Conservation (phyloP, 2,888 invertebrate genomes). For the Acleris literana region DNA sequence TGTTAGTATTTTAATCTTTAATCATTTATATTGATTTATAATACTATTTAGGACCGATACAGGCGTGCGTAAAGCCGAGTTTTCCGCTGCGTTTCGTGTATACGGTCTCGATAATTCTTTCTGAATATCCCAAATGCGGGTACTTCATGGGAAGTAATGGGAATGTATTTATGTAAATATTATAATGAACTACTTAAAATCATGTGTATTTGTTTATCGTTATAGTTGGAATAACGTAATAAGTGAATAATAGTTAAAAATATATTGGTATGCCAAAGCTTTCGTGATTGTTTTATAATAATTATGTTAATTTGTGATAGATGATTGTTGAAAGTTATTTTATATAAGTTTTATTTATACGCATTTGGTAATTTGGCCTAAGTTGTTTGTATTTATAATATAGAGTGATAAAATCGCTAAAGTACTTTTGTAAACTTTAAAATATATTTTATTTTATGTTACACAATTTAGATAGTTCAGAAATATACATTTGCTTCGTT, state of each 20-base stretch:
- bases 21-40: too few species aligned
- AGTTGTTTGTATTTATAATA: background rate
- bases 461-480: conserved; percentile 27
- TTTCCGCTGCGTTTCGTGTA: too few species aligned
- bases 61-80: too few species aligned
- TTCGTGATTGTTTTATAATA: conserved; percentile 1
- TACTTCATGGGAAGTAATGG: too few species aligned
- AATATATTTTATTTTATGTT: conserved; percentile 15
- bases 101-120: too few species aligned
- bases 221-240: background rate
- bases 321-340: conserved; percentile 1
- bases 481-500: conserved; percentile 36
- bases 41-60: too few species aligned
- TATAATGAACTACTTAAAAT: background rate
- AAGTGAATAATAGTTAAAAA: background rate
- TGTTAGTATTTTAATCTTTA: too few species aligned
- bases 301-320: conserved; percentile 13
- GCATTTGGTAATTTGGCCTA: conserved; percentile 14
- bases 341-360: conserved; percentile 1
- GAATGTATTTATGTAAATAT: too few species aligned
- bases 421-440: conserved; percentile 14
- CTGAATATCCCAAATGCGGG: too few species aligned
- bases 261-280: conserved; percentile 6
- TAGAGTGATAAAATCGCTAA: conserved; percentile 24
- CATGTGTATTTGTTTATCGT: background rate